Base-by-base conservation (phyloP, 1,140 invertebrate species). In the Diachasmimorpha longicaudata region DNA sequence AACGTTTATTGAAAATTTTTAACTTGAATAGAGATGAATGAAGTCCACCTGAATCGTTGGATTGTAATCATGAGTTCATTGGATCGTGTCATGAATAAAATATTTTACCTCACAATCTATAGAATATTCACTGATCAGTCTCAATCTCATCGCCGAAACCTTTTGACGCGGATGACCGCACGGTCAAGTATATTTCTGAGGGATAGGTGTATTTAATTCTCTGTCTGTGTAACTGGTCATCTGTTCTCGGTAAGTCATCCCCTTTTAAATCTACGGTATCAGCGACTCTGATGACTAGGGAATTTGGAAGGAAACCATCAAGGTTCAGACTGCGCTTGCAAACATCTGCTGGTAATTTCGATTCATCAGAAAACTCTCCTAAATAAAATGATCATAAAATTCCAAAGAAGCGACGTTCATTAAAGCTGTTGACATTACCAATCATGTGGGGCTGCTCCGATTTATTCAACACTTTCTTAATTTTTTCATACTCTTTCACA, bases 381-480 rank as follows among this genome's bases (percentile, higher is more conserved):
- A 21, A 55, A 55, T 16, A 16, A 55, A 55, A 42, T 31, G 2
- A 42, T 10, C 39, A 55, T n/a, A 16, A 14, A n/a, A 55, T 55
- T 1, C 4, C 1, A 4, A 6, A 4, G 39, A 42, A 10, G 13
- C 2, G 9, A 13, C 11, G 9, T 42, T 13, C 9, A 13, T 42
- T 42, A 42, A 42, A 42, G 13, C 39, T 9, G 2, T 10, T 42
- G 9, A 10, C 9, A 13, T 42, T 42, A 42, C 39, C 39, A 42
- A 42, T 42, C 39, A 42, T 42, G 39, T 13, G 39, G 9, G 39
- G 13, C 13, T 13, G 39, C 19, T 72, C 74, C 23, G 48, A 39
- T 72, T 78, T 70, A 13, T 81, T 79, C 13, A 66, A 72, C 39
- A 6, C 21, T 78, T 70, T 79, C 58, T 68, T 74, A n/a, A 72